Percentiles rank a stretch among this genome's conserved stretches.
phyloP scores from a whole-genome alignment of 1,140 invertebrate genomes.

The Popillia japonica region DNA sequence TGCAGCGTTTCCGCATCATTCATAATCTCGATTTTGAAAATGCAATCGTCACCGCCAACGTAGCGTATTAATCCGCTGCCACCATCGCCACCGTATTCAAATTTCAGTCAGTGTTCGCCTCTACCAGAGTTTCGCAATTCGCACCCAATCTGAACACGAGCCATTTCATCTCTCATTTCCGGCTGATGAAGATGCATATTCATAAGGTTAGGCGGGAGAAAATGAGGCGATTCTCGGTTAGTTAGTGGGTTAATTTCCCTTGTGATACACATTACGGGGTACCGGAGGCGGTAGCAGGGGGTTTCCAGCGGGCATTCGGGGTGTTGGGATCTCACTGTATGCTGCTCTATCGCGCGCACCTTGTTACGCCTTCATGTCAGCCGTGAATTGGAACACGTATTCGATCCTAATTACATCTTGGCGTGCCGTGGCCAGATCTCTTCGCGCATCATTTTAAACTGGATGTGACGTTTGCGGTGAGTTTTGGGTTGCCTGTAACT shows the following conservation, averaged over 20 bases:
- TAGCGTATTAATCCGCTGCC: constrained; percentile 43
- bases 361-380: too few species aligned
- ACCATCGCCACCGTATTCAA: constrained; percentile 47
- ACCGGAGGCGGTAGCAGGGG: constrained; percentile 12
- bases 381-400: too few species aligned
- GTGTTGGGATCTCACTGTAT: too few species aligned
- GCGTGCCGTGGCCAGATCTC: too few species aligned
- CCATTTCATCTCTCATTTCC: constrained; percentile 49
- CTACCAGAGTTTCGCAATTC: constrained; percentile 27
- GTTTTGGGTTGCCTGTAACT: too few species aligned
- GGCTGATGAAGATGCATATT: constrained; percentile 49
- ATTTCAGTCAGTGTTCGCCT: constrained; percentile 41
- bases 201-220: constrained; percentile 40
- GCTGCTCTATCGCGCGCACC: too few species aligned
- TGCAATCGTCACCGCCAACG: not conserved
- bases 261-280: constrained; percentile 56
- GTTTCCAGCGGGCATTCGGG: too few species aligned
- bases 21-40: not conserved
- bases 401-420: too few species aligned
- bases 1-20: not conserved
- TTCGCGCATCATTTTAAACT: too few species aligned
- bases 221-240: constrained; percentile 49
- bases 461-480: too few species aligned
- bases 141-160: constrained; percentile 44
- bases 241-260: constrained; percentile 60